These are phyloP conservation scores for Graptemys geographica DNA, from an alignment of 2,797 vertebrate genomes.

Conservation along the genomic window DNA sequence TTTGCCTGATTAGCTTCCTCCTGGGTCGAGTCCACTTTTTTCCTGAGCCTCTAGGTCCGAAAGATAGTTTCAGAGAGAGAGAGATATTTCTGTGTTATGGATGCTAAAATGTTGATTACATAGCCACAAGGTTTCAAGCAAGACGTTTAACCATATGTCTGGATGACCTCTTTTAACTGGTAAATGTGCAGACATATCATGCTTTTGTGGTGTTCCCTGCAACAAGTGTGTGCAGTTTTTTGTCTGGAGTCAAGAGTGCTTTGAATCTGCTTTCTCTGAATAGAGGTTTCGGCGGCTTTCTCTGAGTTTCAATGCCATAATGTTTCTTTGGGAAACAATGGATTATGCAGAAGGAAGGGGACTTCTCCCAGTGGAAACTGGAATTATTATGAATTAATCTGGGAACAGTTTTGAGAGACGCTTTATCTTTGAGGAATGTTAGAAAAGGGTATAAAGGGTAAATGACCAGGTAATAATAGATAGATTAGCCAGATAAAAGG, in stretches of 20 bases:
- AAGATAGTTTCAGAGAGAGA: background rate
- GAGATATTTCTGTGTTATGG: background rate
- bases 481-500: background rate
- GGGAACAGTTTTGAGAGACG: no score
- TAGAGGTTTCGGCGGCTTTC: no score
- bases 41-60: no score
- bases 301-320: background rate
- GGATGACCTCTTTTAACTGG: background rate
- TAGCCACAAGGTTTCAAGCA: background rate
- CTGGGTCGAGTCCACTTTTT: no score
- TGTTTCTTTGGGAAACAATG: no score
- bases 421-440: no score
- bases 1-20: no score
- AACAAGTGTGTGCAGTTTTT: background rate
- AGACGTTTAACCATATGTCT: background rate
- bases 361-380: no score
- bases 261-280: background rate
- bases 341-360: background rate
- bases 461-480: no score
- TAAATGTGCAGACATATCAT: background rate
- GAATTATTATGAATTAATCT: no score
- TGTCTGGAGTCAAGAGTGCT: background rate
- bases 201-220: background rate
- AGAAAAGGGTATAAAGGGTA: no score
- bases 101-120: background rate